Conservation (phyloP, 2,888 invertebrate species). For the Orthosia gracilis region DNA sequence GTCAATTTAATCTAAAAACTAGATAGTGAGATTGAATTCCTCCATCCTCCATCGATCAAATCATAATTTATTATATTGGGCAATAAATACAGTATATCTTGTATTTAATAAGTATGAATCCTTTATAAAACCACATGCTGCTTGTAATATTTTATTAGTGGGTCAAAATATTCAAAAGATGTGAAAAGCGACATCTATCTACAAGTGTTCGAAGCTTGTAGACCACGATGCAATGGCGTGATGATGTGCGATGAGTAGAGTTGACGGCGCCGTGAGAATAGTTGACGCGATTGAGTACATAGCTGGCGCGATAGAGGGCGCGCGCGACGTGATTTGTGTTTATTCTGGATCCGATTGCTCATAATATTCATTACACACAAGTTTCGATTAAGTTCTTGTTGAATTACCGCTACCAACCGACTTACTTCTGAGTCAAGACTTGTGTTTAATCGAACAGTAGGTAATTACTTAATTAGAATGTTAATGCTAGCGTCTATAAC, state of each 20-base stretch:
- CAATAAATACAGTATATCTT: too few species aligned
- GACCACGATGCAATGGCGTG: too few species aligned
- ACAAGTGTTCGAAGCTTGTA: background rate
- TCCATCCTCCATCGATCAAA: too few species aligned
- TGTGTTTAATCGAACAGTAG: too few species aligned
- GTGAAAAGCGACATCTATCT: slow-evolving; percentile 35
- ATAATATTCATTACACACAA: background rate
- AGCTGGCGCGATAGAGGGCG: slow-evolving; percentile 11
- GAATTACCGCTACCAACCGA: background rate
- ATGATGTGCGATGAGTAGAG: too few species aligned
- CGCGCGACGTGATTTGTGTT: background rate
- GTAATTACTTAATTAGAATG: too few species aligned
- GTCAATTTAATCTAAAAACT: too few species aligned
- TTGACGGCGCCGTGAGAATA: background rate
- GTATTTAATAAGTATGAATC: too few species aligned
- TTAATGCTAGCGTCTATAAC: too few species aligned
- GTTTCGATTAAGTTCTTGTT: background rate
- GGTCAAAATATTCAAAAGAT: background rate
- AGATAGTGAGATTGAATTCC: too few species aligned
- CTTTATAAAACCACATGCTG: background rate
- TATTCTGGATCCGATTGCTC: background rate
- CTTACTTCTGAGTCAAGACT: too few species aligned
- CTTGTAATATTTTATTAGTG: background rate
- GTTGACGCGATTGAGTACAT: background rate
- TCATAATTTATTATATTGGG: too few species aligned